A percentile compares a stretch with the other conserved stretches of the same genome.
These are phyloP conservation scores for Amphilophus citrinellus DNA, from an alignment of 2,113 vertebrate genomes.

Conservation along the genomic window DNA sequence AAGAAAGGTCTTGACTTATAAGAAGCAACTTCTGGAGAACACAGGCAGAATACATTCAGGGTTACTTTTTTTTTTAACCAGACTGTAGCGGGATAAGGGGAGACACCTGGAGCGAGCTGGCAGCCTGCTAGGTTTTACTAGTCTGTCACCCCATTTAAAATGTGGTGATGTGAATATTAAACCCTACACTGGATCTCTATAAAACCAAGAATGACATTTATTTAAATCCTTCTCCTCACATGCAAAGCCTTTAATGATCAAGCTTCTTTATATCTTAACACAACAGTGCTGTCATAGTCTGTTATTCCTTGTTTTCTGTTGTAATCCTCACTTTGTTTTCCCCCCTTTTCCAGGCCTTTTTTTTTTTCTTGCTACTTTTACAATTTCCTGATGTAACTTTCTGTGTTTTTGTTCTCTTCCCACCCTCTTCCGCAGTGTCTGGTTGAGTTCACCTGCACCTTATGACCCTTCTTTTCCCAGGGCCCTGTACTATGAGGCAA, in stretches of 20 bases:
- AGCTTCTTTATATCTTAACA: background rate
- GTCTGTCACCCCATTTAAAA: conserved; percentile 29
- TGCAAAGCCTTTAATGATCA: background rate
- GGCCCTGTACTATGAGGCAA: background rate
- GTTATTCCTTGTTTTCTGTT: background rate
- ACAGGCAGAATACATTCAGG: conserved; percentile 31
- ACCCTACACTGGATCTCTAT: background rate
- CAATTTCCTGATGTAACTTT: background rate
- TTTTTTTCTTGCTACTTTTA: background rate
- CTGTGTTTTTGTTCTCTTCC: background rate
- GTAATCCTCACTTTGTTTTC: no score
- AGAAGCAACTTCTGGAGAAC: conserved; percentile 47
- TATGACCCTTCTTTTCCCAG: background rate
- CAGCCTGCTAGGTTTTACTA: background rate
- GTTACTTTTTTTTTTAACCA: conserved; percentile 24
- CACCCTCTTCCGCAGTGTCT: background rate
- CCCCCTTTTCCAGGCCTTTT: background rate
- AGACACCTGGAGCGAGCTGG: conserved; percentile 41
- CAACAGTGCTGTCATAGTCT: background rate
- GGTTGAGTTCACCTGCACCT: background rate
- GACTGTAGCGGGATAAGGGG: background rate
- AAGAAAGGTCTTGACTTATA: conserved; percentile 66
- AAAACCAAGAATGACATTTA: background rate
- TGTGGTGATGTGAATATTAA: conserved; percentile 23
- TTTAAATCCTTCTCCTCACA: conserved; percentile 3